Conservation (phyloP, 1,140 invertebrate species). For the Heliconius himera region DNA sequence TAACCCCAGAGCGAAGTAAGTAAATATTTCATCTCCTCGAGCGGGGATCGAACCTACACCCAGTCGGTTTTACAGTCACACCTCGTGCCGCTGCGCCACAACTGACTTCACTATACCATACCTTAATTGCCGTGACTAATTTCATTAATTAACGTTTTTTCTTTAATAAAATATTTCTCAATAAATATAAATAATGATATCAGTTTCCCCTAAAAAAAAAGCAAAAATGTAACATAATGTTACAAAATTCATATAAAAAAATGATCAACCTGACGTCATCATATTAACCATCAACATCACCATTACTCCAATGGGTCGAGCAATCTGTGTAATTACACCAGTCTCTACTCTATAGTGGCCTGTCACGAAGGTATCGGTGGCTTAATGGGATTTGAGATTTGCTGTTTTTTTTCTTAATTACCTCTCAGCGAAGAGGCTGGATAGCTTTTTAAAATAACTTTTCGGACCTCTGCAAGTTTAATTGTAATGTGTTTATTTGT, state of each 20-base stretch:
- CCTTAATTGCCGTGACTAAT: too few species aligned
- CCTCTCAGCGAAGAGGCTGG: background rate
- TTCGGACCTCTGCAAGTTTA: background rate
- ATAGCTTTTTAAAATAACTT: background rate
- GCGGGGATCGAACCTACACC: too few species aligned
- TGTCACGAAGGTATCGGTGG: slow-evolving; percentile 38
- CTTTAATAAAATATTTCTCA: background rate
- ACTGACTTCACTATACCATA: too few species aligned
- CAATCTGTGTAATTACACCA: slow-evolving; percentile 38
- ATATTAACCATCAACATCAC: slow-evolving; percentile 23
- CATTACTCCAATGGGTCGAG: slow-evolving; percentile 34
- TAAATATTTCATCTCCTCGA: too few species aligned
- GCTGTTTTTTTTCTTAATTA: background rate
- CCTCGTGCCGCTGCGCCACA: too few species aligned
- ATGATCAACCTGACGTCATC: background rate
- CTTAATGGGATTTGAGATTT: slow-evolving; percentile 24
- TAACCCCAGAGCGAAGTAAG: too few species aligned
- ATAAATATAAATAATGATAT: background rate
- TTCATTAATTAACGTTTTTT: background rate
- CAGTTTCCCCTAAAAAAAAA: background rate
- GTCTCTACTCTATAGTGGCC: slow-evolving; percentile 1
- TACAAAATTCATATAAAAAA: too few species aligned
- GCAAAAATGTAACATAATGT: too few species aligned
- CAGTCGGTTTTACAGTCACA: too few species aligned
- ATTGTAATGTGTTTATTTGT: too few species aligned